Evolutionary conservation across 2,888 invertebrate species (phyloP).

Genomic region (Bellardia bayeri): DNA sequence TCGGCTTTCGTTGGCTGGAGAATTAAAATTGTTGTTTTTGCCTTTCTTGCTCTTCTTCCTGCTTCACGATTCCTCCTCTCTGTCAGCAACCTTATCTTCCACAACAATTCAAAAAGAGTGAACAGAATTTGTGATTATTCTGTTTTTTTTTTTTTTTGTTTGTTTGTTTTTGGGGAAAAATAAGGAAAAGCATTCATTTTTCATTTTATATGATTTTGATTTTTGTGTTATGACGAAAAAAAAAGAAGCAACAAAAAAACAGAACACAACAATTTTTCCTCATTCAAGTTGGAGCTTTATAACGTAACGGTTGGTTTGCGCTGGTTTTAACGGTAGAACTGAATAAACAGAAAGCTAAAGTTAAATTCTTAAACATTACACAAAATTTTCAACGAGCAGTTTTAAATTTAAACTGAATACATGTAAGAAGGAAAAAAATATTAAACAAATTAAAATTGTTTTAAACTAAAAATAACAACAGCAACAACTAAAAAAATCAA

Average conservation of each 20-base stretch:
- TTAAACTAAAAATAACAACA: background rate
- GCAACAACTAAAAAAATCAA: slow-evolving; percentile 1
- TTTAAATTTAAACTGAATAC: slow-evolving; percentile 35
- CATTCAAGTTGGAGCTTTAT: slow-evolving; percentile 81
- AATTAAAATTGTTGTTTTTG: slow-evolving; percentile 35
- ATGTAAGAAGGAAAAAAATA: slow-evolving; percentile 29
- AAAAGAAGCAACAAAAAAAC: slow-evolving; percentile 30
- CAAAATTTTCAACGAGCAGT: slow-evolving; percentile 17
- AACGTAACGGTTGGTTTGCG: slow-evolving; percentile 78
- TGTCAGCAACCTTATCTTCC: background rate
- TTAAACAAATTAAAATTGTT: slow-evolving; percentile 6
- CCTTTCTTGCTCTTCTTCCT: slow-evolving; percentile 28
- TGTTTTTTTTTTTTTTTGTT: background rate
- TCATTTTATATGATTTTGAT: slow-evolving; percentile 61
- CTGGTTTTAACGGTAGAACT: slow-evolving; percentile 60
- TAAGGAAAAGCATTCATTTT: slow-evolving; percentile 52
- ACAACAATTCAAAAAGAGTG: slow-evolving; percentile 39
- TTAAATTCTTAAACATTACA: slow-evolving; percentile 4
- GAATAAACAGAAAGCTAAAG: slow-evolving; percentile 30
- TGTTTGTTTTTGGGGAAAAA: slow-evolving; percentile 28
- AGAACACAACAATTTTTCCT: slow-evolving; percentile 72
- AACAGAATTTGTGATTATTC: slow-evolving; percentile 24
- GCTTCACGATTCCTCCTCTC: background rate
- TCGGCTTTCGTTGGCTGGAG: slow-evolving; percentile 56
- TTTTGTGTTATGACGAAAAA: slow-evolving; percentile 34